Evolutionary conservation across 2,888 invertebrate species (phyloP).

Genomic region (Orthosia gothica): DNA sequence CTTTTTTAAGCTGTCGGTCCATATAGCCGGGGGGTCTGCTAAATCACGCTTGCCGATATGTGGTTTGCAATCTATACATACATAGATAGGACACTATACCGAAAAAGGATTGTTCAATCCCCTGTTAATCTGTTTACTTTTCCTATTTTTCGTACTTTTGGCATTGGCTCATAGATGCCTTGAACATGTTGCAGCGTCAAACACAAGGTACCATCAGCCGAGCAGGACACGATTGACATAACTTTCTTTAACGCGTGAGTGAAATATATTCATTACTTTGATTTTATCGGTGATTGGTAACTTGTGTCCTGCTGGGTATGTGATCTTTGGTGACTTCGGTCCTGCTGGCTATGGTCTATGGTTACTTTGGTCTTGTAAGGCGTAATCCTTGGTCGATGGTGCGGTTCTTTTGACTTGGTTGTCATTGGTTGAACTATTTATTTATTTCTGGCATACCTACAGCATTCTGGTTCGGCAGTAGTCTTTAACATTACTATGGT

Average conservation of each 20-base stretch:
- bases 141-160: not conserved
- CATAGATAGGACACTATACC: not conserved
- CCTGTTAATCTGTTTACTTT: not conserved
- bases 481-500: not conserved
- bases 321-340: conserved; percentile 19
- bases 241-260: conserved; percentile 57
- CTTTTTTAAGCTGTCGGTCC: no score
- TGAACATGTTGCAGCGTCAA: conserved; percentile 57
- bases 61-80: not conserved
- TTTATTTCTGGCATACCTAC: not conserved
- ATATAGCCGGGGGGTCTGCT: no score
- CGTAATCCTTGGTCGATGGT: conserved; percentile 17
- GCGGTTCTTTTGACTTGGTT: not conserved
- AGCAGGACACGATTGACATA: conserved; percentile 58
- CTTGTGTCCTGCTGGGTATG: conserved; percentile 41
- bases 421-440: not conserved
- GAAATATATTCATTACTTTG: conserved; percentile 36
- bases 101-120: not conserved
- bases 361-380: conserved; percentile 30
- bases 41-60: not conserved
- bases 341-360: conserved; percentile 29
- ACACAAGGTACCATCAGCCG: conserved; percentile 38
- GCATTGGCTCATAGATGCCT: conserved; percentile 25
- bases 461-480: not conserved
- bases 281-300: conserved; percentile 36